Evolutionary conservation across 1,140 invertebrate species (phyloP).

Genomic region (Nebria ingens): DNA sequence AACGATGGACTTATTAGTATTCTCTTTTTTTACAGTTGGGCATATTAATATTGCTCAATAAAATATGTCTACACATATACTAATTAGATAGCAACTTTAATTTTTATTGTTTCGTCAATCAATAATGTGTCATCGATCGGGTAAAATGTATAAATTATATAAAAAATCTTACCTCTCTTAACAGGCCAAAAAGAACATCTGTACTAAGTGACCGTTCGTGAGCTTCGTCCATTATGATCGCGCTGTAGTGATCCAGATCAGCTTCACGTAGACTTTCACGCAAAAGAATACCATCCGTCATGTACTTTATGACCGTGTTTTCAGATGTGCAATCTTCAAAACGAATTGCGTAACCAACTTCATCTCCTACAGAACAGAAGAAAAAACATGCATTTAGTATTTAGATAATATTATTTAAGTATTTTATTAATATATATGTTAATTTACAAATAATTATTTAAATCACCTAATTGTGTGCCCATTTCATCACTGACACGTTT

Average conservation of each 20-base stretch:
- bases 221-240: conserved; percentile 98
- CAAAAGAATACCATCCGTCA: conserved; percentile 97
- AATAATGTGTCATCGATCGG: no score
- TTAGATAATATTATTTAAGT: background rate
- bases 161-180: conserved; percentile 87
- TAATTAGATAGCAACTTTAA: no score
- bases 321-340: conserved; percentile 99
- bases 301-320: conserved; percentile 95
- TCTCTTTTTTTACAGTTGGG: no score
- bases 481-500: conserved; percentile 99
- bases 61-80: no score
- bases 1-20: no score
- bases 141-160: no score
- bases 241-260: conserved; percentile 92
- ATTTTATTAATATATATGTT: background rate
- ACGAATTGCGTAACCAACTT: conserved; percentile 97
- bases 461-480: conserved; percentile 66
- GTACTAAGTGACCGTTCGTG: conserved; percentile 96
- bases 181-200: conserved; percentile 94
- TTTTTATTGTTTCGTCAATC: no score
- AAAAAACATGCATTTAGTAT: conserved; percentile 1
- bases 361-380: conserved; percentile 48
- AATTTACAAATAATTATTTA: no score
- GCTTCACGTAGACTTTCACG: conserved; percentile 90
- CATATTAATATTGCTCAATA: no score